phyloP scores from a whole-genome alignment of 2,888 invertebrate genomes.

The Strigamia maritima region DNA sequence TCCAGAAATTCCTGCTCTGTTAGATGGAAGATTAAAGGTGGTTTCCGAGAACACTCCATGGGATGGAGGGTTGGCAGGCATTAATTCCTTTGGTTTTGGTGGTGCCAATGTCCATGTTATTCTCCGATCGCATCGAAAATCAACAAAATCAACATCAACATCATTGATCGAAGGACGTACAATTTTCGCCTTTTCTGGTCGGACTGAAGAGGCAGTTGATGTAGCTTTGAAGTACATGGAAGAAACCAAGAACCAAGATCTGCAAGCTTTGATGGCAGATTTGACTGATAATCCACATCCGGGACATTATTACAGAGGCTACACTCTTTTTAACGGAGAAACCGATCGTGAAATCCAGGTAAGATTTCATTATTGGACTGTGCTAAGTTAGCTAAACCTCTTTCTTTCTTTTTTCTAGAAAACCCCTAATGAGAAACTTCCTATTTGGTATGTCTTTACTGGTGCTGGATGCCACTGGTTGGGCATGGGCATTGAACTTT shows the following conservation, averaged over 20 bases:
- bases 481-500: conserved; percentile 85
- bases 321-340: conserved; percentile 65
- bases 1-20: conserved; percentile 82
- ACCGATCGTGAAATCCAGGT: conserved; percentile 64
- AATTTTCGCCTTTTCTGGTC: conserved; percentile 74
- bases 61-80: conserved; percentile 84
- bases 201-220: conserved; percentile 75
- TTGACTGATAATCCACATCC: conserved; percentile 67
- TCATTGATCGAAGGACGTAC: conserved; percentile 59
- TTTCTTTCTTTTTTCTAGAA: conserved; percentile 46
- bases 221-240: conserved; percentile 60
- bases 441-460: conserved; percentile 92
- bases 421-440: conserved; percentile 62
- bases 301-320: conserved; percentile 80
- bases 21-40: conserved; percentile 85
- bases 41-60: conserved; percentile 77
- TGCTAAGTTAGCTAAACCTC: too few relatives aligned
- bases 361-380: too few relatives aligned
- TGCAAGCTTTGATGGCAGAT: conserved; percentile 74
- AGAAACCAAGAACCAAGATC: conserved; percentile 64
- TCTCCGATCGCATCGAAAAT: conserved; percentile 71
- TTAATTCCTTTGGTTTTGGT: conserved; percentile 98
- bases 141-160: conserved; percentile 57
- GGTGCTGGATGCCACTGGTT: conserved; percentile 99
- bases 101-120: conserved; percentile 94